These are phyloP conservation scores for Scarus forsteni DNA, from an alignment of 2,797 vertebrate species.

Conservation along the genomic window DNA sequence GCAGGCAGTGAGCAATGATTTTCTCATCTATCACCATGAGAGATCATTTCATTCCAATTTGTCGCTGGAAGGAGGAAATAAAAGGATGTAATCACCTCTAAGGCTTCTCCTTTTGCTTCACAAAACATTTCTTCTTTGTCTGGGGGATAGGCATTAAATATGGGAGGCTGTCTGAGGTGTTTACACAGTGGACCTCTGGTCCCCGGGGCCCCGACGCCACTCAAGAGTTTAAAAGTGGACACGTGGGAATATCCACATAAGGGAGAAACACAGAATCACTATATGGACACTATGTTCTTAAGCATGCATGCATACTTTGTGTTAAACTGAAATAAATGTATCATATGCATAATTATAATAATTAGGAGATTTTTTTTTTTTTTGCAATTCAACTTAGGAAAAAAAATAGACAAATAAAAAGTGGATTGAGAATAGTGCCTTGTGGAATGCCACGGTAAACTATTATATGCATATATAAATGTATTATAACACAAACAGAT, in stretches of 20 bases:
- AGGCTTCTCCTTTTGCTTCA: conserved; percentile 50
- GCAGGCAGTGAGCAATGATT: conserved; percentile 63
- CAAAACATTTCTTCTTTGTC: conserved; percentile 39
- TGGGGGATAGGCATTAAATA: conserved; percentile 62
- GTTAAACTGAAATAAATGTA: too few species aligned
- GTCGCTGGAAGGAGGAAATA: conserved; percentile 69
- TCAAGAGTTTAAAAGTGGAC: conserved; percentile 13
- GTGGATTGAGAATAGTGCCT: too few species aligned
- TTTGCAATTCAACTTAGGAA: too few species aligned
- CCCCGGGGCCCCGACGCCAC: background rate
- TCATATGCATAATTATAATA: too few species aligned
- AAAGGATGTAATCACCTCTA: conserved; percentile 71
- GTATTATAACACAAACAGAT: too few species aligned
- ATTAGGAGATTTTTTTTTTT: too few species aligned
- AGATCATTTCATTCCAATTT: conserved; percentile 79
- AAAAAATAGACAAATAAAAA: too few species aligned
- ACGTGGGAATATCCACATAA: background rate
- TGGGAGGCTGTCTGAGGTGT: conserved; percentile 47
- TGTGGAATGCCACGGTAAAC: too few species aligned
- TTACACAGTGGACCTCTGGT: conserved; percentile 33
- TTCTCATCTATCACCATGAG: conserved; percentile 74
- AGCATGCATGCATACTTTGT: too few species aligned
- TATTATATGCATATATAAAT: too few species aligned
- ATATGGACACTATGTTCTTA: too few species aligned
- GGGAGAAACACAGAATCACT: background rate